Percentiles rank a stretch among this genome's conserved stretches.
Evolutionary conservation across 2,888 invertebrate species (phyloP).

Genomic region (Melanotus villosus): DNA sequence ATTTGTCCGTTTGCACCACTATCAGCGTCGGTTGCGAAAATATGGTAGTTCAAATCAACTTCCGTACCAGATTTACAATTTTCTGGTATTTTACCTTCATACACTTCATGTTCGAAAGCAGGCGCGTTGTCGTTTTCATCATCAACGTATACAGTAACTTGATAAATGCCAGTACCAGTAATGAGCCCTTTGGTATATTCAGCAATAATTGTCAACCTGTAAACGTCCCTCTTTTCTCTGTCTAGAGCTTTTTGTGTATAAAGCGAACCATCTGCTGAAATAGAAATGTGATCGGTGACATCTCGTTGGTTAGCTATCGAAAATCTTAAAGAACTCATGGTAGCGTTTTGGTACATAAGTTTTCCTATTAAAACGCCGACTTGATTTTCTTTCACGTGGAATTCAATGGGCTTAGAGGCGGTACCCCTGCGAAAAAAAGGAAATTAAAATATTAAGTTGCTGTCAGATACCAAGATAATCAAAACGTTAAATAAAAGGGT

Average conservation of each 20-base stretch:
- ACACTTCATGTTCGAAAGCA: slow-evolving; percentile 78
- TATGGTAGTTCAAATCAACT: slow-evolving; percentile 77
- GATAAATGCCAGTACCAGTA: slow-evolving; percentile 82
- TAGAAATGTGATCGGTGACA: slow-evolving; percentile 83
- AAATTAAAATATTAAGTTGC: background rate
- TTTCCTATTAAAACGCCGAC: slow-evolving; percentile 82
- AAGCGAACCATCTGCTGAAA: slow-evolving; percentile 85
- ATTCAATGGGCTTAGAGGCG: slow-evolving; percentile 76
- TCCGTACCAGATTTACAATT: slow-evolving; percentile 81
- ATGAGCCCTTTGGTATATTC: slow-evolving; percentile 79
- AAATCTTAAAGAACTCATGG: slow-evolving; percentile 72
- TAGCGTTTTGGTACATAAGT: slow-evolving; percentile 72
- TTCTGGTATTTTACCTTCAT: slow-evolving; percentile 85
- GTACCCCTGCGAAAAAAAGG: slow-evolving; percentile 2
- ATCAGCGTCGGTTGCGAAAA: slow-evolving; percentile 83
- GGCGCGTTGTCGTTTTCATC: slow-evolving; percentile 93
- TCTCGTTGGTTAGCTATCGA: slow-evolving; percentile 89
- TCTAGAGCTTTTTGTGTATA: slow-evolving; percentile 84
- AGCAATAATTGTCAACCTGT: slow-evolving; percentile 84
- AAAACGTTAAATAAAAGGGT: too few species aligned
- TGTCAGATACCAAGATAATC: too few species aligned
- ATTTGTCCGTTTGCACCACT: slow-evolving; percentile 79
- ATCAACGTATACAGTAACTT: slow-evolving; percentile 84
- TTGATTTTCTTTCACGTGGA: slow-evolving; percentile 83
- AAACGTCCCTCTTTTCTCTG: slow-evolving; percentile 80